A percentile compares a stretch with the other conserved stretches of the same genome.
Evolutionary conservation across 2,888 invertebrate species (phyloP).

Genomic region (Crioceris asparagi): DNA sequence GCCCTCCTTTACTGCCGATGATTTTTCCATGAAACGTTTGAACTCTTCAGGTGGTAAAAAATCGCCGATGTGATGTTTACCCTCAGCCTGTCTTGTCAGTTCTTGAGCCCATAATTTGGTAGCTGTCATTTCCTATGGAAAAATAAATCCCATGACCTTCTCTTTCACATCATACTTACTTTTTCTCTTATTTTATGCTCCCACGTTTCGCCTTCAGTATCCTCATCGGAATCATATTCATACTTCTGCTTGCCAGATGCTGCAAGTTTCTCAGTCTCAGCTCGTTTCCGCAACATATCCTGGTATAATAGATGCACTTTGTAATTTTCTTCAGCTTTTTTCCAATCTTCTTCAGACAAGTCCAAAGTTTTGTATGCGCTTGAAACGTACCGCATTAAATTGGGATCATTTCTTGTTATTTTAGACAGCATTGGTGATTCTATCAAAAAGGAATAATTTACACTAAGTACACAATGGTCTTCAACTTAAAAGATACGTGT

Average conservation of each 20-base stretch:
- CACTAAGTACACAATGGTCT: no score
- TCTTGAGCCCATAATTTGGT: slow-evolving; percentile 69
- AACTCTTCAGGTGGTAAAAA: slow-evolving; percentile 89
- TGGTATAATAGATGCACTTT: slow-evolving; percentile 71
- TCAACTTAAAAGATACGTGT: no score
- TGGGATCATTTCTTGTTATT: slow-evolving; percentile 66
- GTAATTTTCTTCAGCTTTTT: slow-evolving; percentile 83
- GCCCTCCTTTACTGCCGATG: slow-evolving; percentile 79
- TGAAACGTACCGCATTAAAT: slow-evolving; percentile 69
- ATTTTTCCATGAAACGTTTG: slow-evolving; percentile 74
- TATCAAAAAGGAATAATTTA: no score
- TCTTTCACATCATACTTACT: slow-evolving; percentile 25
- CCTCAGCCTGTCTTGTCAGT: slow-evolving; percentile 79
- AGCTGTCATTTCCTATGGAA: slow-evolving; percentile 33
- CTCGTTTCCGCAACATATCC: slow-evolving; percentile 82
- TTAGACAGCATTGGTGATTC: slow-evolving; percentile 46
- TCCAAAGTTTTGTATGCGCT: slow-evolving; percentile 73
- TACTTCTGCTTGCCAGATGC: slow-evolving; percentile 82
- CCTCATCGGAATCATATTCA: slow-evolving; percentile 95
- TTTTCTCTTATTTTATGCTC: slow-evolving; percentile 74
- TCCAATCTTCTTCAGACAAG: slow-evolving; percentile 78
- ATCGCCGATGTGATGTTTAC: slow-evolving; percentile 96
- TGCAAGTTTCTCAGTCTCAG: slow-evolving; percentile 69
- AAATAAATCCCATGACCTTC: background rate
- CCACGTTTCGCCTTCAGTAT: slow-evolving; percentile 88